Conservation (phyloP, 2,888 invertebrate genomes). For the Diaphora mendica region DNA sequence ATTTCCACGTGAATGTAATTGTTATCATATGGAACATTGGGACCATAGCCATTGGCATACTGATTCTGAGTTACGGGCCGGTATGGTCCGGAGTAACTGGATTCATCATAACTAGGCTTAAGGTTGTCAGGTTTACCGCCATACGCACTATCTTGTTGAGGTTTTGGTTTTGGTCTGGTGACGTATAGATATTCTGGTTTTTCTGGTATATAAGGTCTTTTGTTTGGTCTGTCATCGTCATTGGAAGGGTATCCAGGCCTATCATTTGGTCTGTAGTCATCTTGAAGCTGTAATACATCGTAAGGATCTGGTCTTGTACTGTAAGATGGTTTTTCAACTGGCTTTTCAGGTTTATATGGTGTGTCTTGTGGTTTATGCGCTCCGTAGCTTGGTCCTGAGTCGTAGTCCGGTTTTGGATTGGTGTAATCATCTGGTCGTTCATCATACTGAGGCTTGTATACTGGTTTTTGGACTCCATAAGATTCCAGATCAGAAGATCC, state of each 20-base stretch:
- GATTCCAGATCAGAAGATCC: conserved; percentile 58
- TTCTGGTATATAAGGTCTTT: conserved; percentile 60
- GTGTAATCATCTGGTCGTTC: conserved; percentile 74
- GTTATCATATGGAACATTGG: conserved; percentile 69
- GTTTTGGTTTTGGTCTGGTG: conserved; percentile 71
- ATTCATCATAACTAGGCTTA: conserved; percentile 42
- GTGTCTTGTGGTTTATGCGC: conserved; percentile 70
- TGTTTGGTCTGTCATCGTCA: conserved; percentile 41
- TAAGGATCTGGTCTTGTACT: conserved; percentile 58
- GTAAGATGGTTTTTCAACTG: conserved; percentile 33
- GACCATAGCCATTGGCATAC: conserved; percentile 60
- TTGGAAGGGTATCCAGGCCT: conserved; percentile 55
- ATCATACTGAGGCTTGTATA: conserved; percentile 52
- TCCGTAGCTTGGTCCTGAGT: conserved; percentile 73
- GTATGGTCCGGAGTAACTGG: conserved; percentile 56
- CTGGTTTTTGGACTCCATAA: conserved; percentile 54
- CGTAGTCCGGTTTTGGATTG: conserved; percentile 64
- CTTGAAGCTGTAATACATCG: conserved; percentile 72
- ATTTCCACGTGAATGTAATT: conserved; percentile 77
- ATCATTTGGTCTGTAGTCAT: conserved; percentile 39
- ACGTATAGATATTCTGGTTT: conserved; percentile 74
- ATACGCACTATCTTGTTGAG: conserved; percentile 39
- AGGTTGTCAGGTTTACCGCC: conserved; percentile 15
- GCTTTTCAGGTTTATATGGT: conserved; percentile 62
- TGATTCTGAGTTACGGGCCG: conserved; percentile 34